These are phyloP conservation scores for Otus sunia DNA, from an alignment of 2,113 vertebrate species.

Conservation along the genomic window DNA sequence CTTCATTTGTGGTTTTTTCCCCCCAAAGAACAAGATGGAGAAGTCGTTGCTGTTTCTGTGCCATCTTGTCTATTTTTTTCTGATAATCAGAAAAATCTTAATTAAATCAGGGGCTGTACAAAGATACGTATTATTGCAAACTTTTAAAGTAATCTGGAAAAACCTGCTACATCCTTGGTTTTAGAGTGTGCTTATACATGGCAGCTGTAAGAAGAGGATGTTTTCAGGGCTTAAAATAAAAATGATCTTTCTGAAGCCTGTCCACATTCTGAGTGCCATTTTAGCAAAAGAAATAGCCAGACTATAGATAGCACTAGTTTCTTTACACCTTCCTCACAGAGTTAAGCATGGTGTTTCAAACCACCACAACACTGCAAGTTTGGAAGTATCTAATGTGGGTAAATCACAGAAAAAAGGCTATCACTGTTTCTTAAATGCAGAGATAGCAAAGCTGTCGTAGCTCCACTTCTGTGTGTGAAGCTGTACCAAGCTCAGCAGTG, in stretches of 20 bases:
- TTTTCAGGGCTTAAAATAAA: not conserved
- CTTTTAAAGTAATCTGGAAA: not conserved
- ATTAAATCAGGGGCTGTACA: not conserved
- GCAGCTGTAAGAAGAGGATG: not conserved
- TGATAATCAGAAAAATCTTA: not conserved
- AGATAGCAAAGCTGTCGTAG: not conserved
- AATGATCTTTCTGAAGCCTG: not conserved
- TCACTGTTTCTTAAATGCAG: not conserved
- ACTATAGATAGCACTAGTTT: not conserved
- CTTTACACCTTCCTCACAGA: not conserved
- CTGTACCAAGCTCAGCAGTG: not conserved
- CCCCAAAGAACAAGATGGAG: not conserved
- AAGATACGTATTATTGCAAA: not conserved
- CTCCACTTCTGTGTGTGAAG: not conserved
- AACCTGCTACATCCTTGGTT: not conserved
- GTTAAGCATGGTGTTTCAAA: not conserved
- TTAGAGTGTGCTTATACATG: not conserved
- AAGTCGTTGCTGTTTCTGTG: not conserved
- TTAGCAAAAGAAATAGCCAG: not conserved
- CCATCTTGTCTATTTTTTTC: not conserved
- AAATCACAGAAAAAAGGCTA: not conserved
- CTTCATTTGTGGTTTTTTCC: accelerated
- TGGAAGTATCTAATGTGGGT: not conserved
- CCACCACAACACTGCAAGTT: not conserved
- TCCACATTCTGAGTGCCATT: not conserved